Evolutionary conservation across 2,888 invertebrate genomes (phyloP).

Genomic region (Stenodera caucasica): DNA sequence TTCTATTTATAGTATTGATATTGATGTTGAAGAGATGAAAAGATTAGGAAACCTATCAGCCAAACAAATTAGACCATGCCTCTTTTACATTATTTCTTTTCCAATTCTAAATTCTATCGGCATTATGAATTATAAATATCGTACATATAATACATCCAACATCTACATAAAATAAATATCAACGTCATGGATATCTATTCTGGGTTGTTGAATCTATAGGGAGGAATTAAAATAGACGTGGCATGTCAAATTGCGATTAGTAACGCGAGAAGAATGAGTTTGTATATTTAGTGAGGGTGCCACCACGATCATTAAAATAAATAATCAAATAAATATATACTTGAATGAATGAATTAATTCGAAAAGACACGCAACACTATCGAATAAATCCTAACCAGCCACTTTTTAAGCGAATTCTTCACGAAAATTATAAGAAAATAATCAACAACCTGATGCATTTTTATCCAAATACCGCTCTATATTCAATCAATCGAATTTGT

Average conservation of each 20-base stretch:
- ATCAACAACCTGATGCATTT: not conserved
- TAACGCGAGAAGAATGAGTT: constrained; percentile 52
- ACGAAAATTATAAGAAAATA: not conserved
- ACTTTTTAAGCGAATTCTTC: not conserved
- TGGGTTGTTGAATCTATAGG: constrained; percentile 26
- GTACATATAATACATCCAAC: not conserved
- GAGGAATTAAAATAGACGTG: constrained; percentile 49
- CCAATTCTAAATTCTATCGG: constrained; percentile 1
- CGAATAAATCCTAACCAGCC: not conserved
- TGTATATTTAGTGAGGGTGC: constrained; percentile 30
- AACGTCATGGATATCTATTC: constrained; percentile 15
- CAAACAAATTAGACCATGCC: constrained; percentile 18
- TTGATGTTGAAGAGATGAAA: constrained; percentile 3
- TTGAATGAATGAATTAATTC: constrained; percentile 52
- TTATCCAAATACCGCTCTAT: not conserved
- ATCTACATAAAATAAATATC: constrained; percentile 8
- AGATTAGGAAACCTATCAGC: constrained; percentile 30
- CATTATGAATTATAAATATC: constrained; percentile 26
- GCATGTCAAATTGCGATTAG: constrained; percentile 56
- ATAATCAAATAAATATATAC: constrained; percentile 54
- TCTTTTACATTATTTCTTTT: not conserved
- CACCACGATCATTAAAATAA: constrained; percentile 50
- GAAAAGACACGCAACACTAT: constrained; percentile 48
- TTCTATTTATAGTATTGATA: constrained; percentile 16
- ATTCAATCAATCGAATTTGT: not conserved